phyloP scores from a whole-genome alignment of 2,113 vertebrate genomes.

The Hypomesus transpacificus region DNA sequence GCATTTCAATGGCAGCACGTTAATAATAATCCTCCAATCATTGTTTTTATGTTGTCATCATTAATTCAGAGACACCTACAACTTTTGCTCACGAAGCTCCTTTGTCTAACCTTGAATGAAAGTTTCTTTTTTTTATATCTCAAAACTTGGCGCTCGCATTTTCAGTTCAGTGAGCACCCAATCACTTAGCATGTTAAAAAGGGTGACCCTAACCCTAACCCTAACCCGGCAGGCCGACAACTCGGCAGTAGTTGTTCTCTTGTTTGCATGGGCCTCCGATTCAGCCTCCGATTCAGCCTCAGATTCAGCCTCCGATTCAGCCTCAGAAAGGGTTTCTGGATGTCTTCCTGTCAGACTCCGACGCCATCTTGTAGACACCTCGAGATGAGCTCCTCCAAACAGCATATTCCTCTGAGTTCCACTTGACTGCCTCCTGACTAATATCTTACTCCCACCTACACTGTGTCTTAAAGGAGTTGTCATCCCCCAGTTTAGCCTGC shows the following conservation, averaged over 20 bases:
- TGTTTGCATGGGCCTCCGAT: slow-evolving; percentile 42
- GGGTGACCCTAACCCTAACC: no score
- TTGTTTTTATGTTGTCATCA: background rate
- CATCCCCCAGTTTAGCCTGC: slow-evolving; percentile 25
- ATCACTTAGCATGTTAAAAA: slow-evolving; percentile 60
- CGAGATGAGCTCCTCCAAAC: slow-evolving; percentile 27
- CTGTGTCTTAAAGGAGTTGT: slow-evolving; percentile 10
- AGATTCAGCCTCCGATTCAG: slow-evolving; percentile 41
- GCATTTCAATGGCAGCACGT: background rate
- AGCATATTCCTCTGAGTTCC: slow-evolving; percentile 38
- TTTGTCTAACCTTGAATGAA: slow-evolving; percentile 43
- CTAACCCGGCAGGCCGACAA: slow-evolving; percentile 49
- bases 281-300: slow-evolving; percentile 45
- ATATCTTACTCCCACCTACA: slow-evolving; percentile 35
- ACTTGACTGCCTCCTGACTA: slow-evolving; percentile 38
- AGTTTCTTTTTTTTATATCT: slow-evolving; percentile 45
- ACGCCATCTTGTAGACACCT: slow-evolving; percentile 30
- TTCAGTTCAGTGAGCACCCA: slow-evolving; percentile 51
- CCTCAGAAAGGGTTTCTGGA: slow-evolving; percentile 34
- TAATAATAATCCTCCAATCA: background rate
- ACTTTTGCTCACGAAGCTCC: background rate
- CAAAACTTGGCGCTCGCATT: slow-evolving; percentile 53
- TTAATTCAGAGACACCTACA: background rate
- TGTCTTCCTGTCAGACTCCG: slow-evolving; percentile 36
- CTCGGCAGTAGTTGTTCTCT: slow-evolving; percentile 53